Evolutionary conservation across 2,113 vertebrate species (phyloP).

Genomic region (Motacilla alba): DNA sequence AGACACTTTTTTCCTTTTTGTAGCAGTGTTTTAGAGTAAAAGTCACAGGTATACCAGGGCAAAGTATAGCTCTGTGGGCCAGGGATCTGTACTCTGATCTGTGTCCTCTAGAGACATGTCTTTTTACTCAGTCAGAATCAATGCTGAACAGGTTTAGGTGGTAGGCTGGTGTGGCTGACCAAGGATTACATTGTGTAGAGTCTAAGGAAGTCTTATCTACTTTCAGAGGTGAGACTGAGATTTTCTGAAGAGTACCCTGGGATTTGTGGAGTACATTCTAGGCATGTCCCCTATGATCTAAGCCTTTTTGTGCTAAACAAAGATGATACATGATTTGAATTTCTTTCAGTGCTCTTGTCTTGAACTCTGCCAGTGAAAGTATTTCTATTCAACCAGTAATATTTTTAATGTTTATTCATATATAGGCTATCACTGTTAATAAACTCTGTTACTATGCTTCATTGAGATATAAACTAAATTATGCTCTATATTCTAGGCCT

Average conservation of each 20-base stretch:
- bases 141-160: neutral
- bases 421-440: neutral
- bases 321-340: neutral
- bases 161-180: neutral
- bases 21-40: neutral
- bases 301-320: neutral
- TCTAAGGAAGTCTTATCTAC: neutral
- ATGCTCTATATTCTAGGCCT: constrained; percentile 82
- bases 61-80: neutral
- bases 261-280: neutral
- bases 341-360: neutral
- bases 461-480: constrained; percentile 9
- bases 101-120: neutral
- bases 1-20: neutral
- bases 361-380: neutral
- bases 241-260: neutral
- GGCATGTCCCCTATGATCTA: neutral
- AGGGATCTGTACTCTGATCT: neutral
- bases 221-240: neutral
- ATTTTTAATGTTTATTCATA: neutral
- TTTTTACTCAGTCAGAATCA: neutral
- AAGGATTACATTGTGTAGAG: neutral
- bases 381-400: neutral
- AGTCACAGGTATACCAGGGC: neutral
- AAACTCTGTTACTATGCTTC: neutral